Evolutionary conservation across 1,140 invertebrate species (phyloP).

Genomic region (Telenomus remus): DNA sequence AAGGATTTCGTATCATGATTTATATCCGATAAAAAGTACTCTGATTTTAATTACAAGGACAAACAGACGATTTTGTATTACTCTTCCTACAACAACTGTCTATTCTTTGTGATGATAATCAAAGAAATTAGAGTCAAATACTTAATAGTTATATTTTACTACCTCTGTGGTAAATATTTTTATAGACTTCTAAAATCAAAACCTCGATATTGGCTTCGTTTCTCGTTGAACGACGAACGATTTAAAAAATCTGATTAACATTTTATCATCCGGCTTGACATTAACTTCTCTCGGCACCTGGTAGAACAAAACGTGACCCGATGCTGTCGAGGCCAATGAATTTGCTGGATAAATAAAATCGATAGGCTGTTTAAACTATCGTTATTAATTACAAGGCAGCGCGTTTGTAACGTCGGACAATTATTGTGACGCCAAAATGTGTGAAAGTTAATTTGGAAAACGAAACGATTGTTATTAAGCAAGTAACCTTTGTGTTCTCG

Average conservation of each 20-base stretch:
- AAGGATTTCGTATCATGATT: no score
- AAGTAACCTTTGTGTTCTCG: conserved; percentile 11
- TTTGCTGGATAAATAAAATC: conserved; percentile 21
- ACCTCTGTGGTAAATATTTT: no score
- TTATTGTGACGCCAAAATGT: conserved; percentile 9
- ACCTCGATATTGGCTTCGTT: neutral
- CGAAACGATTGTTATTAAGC: conserved; percentile 10
- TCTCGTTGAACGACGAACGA: conserved; percentile 2
- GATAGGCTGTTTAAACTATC: conserved; percentile 16
- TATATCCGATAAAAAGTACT: no score
- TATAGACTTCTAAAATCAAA: neutral
- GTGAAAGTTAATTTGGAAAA: conserved; percentile 5
- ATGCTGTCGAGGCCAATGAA: conserved; percentile 27
- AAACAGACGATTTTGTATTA: no score
- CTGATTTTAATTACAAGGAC: no score
- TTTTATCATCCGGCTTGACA: conserved; percentile 25
- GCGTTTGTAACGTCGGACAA: conserved; percentile 35
- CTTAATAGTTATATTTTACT: no score
- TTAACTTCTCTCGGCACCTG: conserved; percentile 16
- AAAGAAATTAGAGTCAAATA: no score
- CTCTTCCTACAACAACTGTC: no score
- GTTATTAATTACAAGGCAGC: conserved; percentile 31
- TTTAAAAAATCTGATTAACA: conserved; percentile 28
- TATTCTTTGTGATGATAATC: no score
- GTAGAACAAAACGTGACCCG: conserved; percentile 2